Evolutionary conservation across 2,888 invertebrate genomes (phyloP).

Genomic region (Cataglyphis livida): DNA sequence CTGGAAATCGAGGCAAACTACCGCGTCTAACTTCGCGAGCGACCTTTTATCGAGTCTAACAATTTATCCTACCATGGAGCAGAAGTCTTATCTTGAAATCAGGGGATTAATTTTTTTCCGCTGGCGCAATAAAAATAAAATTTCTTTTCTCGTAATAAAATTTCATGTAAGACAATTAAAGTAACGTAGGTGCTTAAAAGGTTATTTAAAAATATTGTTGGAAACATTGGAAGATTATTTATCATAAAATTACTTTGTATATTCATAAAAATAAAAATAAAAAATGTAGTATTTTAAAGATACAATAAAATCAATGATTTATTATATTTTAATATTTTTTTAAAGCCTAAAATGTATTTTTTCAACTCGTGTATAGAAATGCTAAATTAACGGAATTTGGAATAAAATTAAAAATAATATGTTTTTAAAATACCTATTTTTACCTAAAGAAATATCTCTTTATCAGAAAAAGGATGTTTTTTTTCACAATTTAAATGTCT

Average conservation of each 20-base stretch:
- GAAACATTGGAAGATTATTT: neutral
- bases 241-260: neutral
- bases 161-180: neutral
- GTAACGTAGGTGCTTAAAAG: neutral
- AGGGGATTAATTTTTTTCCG: neutral
- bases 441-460: neutral
- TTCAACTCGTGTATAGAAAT: neutral
- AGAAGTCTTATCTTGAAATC: slow-evolving; percentile 24
- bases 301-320: neutral
- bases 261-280: neutral
- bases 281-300: neutral
- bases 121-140: slow-evolving; percentile 12
- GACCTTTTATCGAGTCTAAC: slow-evolving; percentile 20
- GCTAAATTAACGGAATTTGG: neutral
- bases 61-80: slow-evolving; percentile 2
- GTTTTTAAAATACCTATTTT: neutral
- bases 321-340: neutral
- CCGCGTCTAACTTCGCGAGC: slow-evolving; percentile 1
- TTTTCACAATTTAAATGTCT: neutral
- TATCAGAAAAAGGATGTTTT: neutral
- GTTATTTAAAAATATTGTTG: neutral
- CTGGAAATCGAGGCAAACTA: slow-evolving; percentile 13
- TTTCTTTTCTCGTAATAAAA: neutral
- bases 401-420: neutral
- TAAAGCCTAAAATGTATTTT: neutral